A percentile compares a stretch with the other conserved stretches of the same genome.
phyloP scores from a whole-genome alignment of 2,113 vertebrate genomes.

The Rhea americana region DNA sequence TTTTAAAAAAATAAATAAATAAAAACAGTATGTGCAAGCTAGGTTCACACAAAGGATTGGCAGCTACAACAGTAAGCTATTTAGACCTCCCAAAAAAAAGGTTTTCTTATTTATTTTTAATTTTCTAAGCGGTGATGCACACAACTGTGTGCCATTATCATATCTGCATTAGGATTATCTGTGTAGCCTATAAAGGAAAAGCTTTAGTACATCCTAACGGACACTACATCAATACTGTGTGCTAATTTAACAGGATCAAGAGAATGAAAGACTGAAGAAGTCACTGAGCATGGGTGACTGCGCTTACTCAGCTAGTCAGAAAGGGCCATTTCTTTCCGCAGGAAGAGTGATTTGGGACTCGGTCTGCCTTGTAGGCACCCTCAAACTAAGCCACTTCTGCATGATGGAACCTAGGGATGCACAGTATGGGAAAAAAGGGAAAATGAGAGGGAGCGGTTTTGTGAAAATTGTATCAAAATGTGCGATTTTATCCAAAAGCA shows the following conservation, averaged over 20 bases:
- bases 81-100: slow-evolving; percentile 51
- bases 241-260: slow-evolving; percentile 14
- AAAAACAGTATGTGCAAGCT: slow-evolving; percentile 67
- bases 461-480: neutral
- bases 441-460: neutral
- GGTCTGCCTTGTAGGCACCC: neutral
- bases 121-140: slow-evolving; percentile 20
- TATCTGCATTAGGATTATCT: slow-evolving; percentile 22
- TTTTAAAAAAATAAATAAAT: slow-evolving; percentile 32
- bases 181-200: slow-evolving; percentile 36
- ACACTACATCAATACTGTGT: neutral
- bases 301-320: neutral
- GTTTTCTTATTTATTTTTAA: neutral
- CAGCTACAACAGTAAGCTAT: slow-evolving; percentile 64
- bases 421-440: neutral
- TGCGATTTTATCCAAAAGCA: neutral
- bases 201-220: slow-evolving; percentile 32
- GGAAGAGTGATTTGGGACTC: slow-evolving; percentile 21
- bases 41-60: slow-evolving; percentile 63
- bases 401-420: neutral
- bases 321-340: neutral
- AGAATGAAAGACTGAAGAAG: slow-evolving; percentile 9
- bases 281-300: neutral
- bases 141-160: neutral
- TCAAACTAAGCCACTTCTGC: slow-evolving; percentile 25